phyloP scores from a whole-genome alignment of 2,113 vertebrate genomes.

The Microcebus murinus region DNA sequence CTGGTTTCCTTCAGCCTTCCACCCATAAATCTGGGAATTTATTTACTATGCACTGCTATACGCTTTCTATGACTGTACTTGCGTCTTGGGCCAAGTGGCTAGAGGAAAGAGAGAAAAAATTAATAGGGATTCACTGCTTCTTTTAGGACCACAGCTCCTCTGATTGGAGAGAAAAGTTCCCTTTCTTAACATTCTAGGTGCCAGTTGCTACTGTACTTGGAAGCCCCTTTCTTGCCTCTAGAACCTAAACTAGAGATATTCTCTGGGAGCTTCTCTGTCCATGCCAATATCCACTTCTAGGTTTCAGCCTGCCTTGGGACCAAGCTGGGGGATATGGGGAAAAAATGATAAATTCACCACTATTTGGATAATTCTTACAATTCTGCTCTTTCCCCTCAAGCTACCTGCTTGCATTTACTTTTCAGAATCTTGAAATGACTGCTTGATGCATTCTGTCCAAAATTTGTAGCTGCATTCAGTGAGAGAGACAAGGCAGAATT shows the following conservation, averaged over 20 bases:
- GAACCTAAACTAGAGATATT: background rate
- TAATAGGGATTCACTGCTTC: background rate
- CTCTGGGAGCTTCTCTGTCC: background rate
- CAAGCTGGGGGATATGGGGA: background rate
- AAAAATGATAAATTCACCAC: background rate
- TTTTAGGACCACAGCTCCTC: background rate
- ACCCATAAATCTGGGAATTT: background rate
- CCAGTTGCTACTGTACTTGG: background rate
- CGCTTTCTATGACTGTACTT: background rate
- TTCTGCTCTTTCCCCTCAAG: background rate
- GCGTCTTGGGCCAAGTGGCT: background rate
- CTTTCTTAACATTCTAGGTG: background rate
- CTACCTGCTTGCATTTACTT: background rate
- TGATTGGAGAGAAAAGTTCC: background rate
- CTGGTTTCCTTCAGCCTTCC: background rate
- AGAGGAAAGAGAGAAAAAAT: background rate
- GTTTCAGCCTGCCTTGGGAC: background rate
- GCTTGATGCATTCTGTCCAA: background rate
- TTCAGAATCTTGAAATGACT: slow-evolving; percentile 8
- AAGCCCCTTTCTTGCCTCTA: background rate
- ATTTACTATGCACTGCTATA: background rate
- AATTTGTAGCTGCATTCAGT: background rate
- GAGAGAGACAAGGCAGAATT: background rate
- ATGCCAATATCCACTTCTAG: background rate
- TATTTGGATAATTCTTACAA: background rate